Conservation (phyloP, 2,113 vertebrate genomes). For the Clarias gariepinus region DNA sequence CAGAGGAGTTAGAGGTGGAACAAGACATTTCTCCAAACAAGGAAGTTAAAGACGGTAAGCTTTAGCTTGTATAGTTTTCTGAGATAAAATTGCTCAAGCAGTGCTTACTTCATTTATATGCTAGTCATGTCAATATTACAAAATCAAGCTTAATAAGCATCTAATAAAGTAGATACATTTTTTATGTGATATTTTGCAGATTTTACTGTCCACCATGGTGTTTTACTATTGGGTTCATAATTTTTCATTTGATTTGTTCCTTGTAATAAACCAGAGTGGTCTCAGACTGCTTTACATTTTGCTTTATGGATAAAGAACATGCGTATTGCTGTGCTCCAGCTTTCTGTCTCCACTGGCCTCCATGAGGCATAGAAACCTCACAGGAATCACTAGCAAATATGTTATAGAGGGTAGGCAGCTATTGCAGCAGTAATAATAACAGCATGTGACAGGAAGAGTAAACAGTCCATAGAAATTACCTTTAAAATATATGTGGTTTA, state of each 20-base stretch:
- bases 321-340: background rate
- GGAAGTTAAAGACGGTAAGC: conserved; percentile 63
- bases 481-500: too few species aligned
- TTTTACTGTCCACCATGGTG: background rate
- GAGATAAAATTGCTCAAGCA: background rate
- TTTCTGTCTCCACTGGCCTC: background rate
- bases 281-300: background rate
- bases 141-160: background rate
- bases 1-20: conserved; percentile 71
- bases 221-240: background rate
- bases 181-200: background rate
- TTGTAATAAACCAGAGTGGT: background rate
- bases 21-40: conserved; percentile 56
- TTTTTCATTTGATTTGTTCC: background rate
- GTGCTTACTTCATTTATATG: background rate
- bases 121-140: background rate
- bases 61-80: background rate
- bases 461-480: too few species aligned
- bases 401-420: too few species aligned
- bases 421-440: too few species aligned
- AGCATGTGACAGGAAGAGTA: background rate
- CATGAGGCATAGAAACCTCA: background rate
- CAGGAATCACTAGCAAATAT: background rate
- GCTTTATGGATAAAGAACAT: background rate
- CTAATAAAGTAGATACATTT: background rate